Evolutionary conservation across 2,797 vertebrate genomes (phyloP).

Genomic region (Gastrophryne carolinensis): DNA sequence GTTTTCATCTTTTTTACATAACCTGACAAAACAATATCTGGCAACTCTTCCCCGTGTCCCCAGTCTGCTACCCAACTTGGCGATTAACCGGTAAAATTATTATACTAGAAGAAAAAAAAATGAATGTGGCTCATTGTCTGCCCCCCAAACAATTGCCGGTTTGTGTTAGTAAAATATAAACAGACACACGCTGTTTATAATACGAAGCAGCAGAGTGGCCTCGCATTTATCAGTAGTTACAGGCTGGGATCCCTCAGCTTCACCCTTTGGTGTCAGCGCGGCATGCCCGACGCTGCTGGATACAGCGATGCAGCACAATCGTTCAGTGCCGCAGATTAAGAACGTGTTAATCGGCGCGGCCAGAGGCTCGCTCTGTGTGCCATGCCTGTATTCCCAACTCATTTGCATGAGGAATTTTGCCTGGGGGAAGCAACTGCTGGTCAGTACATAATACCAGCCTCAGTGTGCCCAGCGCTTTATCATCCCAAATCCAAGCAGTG

Average conservation of each 20-base stretch:
- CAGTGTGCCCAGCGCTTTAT: constrained; percentile 17
- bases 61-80: neutral
- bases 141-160: constrained; percentile 2
- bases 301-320: neutral
- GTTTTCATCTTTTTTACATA: neutral
- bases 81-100: neutral
- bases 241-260: constrained; percentile 9
- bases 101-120: neutral
- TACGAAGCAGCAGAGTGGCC: constrained; percentile 19
- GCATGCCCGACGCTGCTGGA: neutral
- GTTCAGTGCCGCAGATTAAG: neutral
- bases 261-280: neutral
- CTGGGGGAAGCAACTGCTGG: constrained; percentile 51
- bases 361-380: constrained; percentile 15
- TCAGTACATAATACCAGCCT: constrained; percentile 31
- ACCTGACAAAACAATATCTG: neutral
- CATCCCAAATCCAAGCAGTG: constrained; percentile 22
- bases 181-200: constrained; percentile 36
- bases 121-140: neutral
- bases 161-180: constrained; percentile 18
- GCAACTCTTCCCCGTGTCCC: neutral
- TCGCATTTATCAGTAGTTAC: constrained; percentile 26
- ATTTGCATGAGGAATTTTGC: constrained; percentile 57
- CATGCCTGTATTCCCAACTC: constrained; percentile 47
- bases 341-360: constrained; percentile 32